phyloP scores from a whole-genome alignment of 2,113 vertebrate genomes.

The Pseudolaguvia tuberculata region DNA sequence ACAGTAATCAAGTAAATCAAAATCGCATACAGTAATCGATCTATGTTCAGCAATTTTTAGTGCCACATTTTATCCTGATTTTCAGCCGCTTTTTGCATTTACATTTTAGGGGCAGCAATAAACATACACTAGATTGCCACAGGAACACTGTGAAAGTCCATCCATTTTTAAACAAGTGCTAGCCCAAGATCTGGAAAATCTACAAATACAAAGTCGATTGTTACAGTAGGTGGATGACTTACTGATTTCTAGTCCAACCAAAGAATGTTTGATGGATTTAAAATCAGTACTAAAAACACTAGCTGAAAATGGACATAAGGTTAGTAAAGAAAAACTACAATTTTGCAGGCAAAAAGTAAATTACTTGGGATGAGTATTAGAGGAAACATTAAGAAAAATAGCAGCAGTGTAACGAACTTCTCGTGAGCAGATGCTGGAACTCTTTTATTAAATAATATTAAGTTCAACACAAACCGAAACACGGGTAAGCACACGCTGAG shows the following conservation, averaged over 20 bases:
- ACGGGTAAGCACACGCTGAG: too few species aligned
- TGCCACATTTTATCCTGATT: too few species aligned
- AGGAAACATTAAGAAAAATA: not conserved
- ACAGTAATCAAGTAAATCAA: not conserved
- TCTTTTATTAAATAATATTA: too few species aligned
- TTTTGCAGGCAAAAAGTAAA: conserved; percentile 8
- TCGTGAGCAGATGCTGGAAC: too few species aligned
- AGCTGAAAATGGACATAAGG: not conserved
- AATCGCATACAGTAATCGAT: conserved; percentile 23
- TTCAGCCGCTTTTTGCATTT: too few species aligned
- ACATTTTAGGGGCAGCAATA: not conserved
- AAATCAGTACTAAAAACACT: not conserved
- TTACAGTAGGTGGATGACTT: not conserved
- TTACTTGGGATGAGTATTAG: not conserved
- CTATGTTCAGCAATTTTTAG: not conserved
- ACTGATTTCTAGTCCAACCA: not conserved
- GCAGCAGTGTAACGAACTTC: too few species aligned
- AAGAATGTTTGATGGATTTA: not conserved
- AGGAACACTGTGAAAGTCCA: not conserved
- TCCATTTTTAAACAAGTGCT: not conserved
- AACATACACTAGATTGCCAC: not conserved
- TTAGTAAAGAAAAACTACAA: not conserved
- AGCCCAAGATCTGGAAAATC: not conserved
- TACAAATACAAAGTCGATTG: not conserved
- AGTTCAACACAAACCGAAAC: too few species aligned